Evolutionary conservation across 2,797 vertebrate genomes (phyloP).

Genomic region (Ctenochaetus hawaiiensis): DNA sequence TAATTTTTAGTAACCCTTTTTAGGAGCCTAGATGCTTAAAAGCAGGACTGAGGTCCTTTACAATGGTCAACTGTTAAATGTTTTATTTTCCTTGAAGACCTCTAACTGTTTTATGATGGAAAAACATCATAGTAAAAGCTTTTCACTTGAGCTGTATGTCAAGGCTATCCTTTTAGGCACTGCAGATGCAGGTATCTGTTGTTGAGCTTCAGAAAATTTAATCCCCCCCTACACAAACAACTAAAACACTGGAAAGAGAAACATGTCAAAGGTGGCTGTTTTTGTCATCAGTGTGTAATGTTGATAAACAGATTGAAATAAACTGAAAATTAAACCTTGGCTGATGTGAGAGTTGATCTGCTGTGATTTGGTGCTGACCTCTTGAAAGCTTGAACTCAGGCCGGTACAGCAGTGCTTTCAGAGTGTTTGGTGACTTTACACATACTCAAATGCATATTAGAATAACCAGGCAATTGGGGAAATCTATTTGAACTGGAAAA

Average conservation of each 20-base stretch:
- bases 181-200: not conserved
- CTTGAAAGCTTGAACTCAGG: not conserved
- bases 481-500: slow-evolving; percentile 53
- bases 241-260: not conserved
- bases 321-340: slow-evolving; percentile 1
- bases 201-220: not conserved
- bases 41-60: not conserved
- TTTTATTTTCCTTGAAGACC: not conserved
- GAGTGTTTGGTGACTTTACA: slow-evolving; percentile 15
- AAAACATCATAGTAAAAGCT: not conserved
- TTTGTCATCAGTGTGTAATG: not conserved
- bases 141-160: not conserved
- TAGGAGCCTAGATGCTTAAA: not conserved
- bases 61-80: not conserved
- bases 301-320: not conserved
- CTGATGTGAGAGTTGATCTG: not conserved
- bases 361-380: slow-evolving; percentile 7
- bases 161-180: slow-evolving; percentile 5
- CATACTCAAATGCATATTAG: slow-evolving; percentile 2
- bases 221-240: not conserved
- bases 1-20: not conserved
- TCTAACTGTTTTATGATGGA: not conserved
- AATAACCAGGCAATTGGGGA: slow-evolving; percentile 10
- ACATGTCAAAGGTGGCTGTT: not conserved
- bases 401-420: not conserved